Evolutionary conservation across 2,797 vertebrate genomes (phyloP).

Genomic region (Hoplostethus mediterraneus): DNA sequence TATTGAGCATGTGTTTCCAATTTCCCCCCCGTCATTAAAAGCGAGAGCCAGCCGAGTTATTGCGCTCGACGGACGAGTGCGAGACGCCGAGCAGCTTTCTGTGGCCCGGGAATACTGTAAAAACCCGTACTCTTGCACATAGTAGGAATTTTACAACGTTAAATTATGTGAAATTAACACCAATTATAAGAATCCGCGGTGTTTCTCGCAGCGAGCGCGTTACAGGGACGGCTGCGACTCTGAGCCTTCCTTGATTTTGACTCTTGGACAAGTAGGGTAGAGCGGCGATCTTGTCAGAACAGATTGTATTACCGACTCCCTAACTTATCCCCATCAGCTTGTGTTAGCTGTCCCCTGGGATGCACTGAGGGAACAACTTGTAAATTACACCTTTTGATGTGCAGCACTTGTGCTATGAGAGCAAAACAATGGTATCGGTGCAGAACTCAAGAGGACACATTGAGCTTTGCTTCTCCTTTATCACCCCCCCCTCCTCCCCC

Average conservation of each 20-base stretch:
- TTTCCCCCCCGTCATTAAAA: constrained; percentile 64
- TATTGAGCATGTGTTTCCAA: constrained; percentile 76
- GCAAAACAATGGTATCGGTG: constrained; percentile 41
- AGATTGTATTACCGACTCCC: constrained; percentile 69
- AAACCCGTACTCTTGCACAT: too few relatives aligned
- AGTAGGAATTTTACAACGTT: background rate
- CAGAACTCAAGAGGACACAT: constrained; percentile 39
- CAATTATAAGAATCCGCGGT: constrained; percentile 39
- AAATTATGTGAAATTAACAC: constrained; percentile 44
- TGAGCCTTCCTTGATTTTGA: constrained; percentile 25
- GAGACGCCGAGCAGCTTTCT: constrained; percentile 53
- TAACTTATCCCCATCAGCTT: constrained; percentile 39
- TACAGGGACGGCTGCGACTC: constrained; percentile 20
- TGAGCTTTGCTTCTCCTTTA: constrained; percentile 55
- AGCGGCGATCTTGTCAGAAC: constrained; percentile 38
- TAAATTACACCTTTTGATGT: constrained; percentile 74
- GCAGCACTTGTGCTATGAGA: constrained; percentile 38
- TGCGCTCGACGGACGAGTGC: constrained; percentile 52
- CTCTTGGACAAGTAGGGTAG: constrained; percentile 19
- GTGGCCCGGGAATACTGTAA: background rate
- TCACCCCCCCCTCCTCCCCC: constrained; percentile 45
- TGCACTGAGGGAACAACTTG: constrained; percentile 59
- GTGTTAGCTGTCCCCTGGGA: constrained; percentile 55
- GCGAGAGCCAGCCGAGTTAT: constrained; percentile 64
- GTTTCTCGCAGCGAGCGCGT: constrained; percentile 52